Percentiles rank a stretch among this genome's conserved stretches.
Evolutionary conservation across 1,140 invertebrate genomes (phyloP).

Genomic region (Tetramorium simillimum): DNA sequence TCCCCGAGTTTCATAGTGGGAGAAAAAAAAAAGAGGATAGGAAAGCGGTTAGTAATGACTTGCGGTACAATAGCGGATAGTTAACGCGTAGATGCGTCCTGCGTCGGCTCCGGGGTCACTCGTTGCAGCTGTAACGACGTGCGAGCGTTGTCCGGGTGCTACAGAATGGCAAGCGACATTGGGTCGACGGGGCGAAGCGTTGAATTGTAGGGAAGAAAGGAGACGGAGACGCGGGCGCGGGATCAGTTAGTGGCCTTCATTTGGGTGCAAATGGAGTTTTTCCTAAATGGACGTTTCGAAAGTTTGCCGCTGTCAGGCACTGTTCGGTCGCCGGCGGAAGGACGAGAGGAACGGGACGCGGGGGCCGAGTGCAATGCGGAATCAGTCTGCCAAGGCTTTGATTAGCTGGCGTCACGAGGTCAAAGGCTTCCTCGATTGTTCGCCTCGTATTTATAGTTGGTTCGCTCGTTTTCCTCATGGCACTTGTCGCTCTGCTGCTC

Average conservation of each 20-base stretch:
- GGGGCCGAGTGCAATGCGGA: neutral
- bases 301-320: constrained; percentile 71
- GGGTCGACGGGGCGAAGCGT: constrained; percentile 1
- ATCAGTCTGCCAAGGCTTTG: constrained; percentile 65
- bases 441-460: constrained; percentile 51
- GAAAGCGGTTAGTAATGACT: constrained; percentile 31
- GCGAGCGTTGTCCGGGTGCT: neutral
- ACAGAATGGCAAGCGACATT: constrained; percentile 33
- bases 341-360: neutral
- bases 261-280: constrained; percentile 78
- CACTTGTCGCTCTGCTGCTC: constrained; percentile 23
- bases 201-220: neutral
- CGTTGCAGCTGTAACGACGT: neutral
- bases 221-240: neutral
- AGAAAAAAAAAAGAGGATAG: neutral
- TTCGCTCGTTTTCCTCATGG: constrained; percentile 35
- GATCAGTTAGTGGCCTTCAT: constrained; percentile 70
- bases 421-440: constrained; percentile 65
- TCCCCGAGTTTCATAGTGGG: neutral
- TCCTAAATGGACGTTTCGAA: constrained; percentile 76
- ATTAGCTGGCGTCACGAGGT: constrained; percentile 69
- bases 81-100: constrained; percentile 61
- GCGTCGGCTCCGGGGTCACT: neutral
- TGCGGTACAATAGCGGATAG: constrained; percentile 68
- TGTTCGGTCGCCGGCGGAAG: constrained; percentile 67